phyloP scores from a whole-genome alignment of 2,113 vertebrate genomes.

The Arizona elegans region DNA sequence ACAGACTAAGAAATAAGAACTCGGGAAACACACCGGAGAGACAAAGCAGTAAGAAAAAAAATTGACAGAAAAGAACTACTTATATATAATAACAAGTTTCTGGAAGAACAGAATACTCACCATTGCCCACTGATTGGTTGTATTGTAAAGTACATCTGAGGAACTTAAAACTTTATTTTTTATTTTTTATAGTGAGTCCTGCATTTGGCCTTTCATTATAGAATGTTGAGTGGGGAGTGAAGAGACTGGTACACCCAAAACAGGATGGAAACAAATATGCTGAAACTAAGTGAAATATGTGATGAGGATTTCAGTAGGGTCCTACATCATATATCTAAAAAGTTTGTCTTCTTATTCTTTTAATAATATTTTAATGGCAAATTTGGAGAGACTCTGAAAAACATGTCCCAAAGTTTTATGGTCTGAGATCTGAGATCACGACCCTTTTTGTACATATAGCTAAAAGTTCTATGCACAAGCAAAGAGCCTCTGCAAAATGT shows the following conservation, averaged over 20 bases:
- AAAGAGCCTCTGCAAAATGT: not conserved
- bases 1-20: not conserved
- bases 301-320: not conserved
- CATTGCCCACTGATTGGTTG: not conserved
- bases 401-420: not conserved
- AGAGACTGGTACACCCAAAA: not conserved
- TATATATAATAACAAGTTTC: not conserved
- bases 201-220: not conserved
- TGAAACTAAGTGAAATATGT: not conserved
- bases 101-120: not conserved
- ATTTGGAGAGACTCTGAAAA: not conserved
- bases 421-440: not conserved
- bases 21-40: too few species aligned
- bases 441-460: not conserved
- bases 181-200: not conserved
- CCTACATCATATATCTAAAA: not conserved
- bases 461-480: not conserved
- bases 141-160: not conserved
- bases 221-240: not conserved
- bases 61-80: not conserved
- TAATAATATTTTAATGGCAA: not conserved
- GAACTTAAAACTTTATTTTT: not conserved
- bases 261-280: not conserved
- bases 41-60: not conserved
- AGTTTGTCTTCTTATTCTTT: not conserved